phyloP scores from a whole-genome alignment of 2,113 vertebrate genomes.

The Diglossa brunneiventris region DNA sequence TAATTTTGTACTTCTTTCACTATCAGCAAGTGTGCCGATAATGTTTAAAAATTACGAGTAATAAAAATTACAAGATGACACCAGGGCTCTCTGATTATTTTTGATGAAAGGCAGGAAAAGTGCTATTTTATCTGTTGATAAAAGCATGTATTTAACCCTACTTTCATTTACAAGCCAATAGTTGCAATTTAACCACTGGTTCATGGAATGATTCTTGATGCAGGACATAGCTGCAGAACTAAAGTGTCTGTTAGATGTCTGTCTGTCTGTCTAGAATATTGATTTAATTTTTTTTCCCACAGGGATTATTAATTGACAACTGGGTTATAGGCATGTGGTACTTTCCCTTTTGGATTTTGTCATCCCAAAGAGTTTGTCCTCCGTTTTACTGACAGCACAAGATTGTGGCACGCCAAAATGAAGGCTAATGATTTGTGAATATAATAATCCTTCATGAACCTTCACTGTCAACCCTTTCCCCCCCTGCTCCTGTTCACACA shows the following conservation, averaged over 20 bases:
- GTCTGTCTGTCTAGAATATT: neutral
- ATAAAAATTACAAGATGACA: neutral
- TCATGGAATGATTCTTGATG: neutral
- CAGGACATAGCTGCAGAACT: neutral
- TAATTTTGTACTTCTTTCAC: constrained; percentile 20
- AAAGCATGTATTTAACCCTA: neutral
- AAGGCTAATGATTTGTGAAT: neutral
- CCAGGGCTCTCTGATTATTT: neutral
- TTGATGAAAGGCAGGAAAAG: constrained; percentile 35
- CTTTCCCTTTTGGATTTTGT: neutral
- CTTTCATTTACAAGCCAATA: neutral
- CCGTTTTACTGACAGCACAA: neutral
- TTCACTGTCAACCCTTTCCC: neutral
- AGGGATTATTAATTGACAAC: neutral
- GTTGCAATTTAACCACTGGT: neutral
- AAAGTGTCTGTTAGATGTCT: neutral
- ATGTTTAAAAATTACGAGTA: neutral
- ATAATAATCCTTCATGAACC: neutral
- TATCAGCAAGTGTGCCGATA: neutral
- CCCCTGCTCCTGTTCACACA: neutral
- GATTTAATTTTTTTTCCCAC: neutral
- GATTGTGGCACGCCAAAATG: neutral
- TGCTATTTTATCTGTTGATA: constrained; percentile 19
- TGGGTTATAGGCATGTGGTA: neutral
- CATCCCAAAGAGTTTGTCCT: neutral